Conservation (phyloP, 2,797 vertebrate species). For the Pangasius macronema region DNA sequence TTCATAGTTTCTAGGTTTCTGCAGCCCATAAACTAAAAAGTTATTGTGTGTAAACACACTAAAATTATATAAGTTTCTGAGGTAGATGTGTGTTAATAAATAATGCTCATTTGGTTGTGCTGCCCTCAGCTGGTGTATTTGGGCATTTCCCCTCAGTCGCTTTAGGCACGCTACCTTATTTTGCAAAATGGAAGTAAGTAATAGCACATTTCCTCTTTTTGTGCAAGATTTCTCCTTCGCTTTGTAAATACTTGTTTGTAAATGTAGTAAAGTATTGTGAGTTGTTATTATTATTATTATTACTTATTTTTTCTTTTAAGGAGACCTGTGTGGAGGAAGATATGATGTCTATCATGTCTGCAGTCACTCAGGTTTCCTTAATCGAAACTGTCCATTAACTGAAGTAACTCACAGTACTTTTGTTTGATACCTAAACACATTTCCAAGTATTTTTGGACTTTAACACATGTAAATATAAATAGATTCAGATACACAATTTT, state of each 20-base stretch:
- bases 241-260: neutral
- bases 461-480: neutral
- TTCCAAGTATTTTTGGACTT: neutral
- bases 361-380: neutral
- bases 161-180: neutral
- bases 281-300: neutral
- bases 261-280: neutral
- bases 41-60: neutral
- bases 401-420: neutral
- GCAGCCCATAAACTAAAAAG: neutral
- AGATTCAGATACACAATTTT: neutral
- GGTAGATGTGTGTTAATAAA: neutral
- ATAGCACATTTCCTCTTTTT: neutral
- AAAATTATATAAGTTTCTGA: neutral
- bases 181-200: neutral
- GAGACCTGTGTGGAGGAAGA: too few species aligned
- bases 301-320: neutral
- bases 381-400: neutral
- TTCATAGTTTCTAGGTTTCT: neutral
- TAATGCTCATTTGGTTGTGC: neutral
- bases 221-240: too few species aligned
- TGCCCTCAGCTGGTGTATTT: constrained; percentile 15
- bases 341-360: too few species aligned
- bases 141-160: neutral
- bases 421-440: neutral